Evolutionary conservation across 2,113 vertebrate genomes (phyloP), one percentile per base, ranked within the genome.

Genomic region (Anguilla rostrata): DNA sequence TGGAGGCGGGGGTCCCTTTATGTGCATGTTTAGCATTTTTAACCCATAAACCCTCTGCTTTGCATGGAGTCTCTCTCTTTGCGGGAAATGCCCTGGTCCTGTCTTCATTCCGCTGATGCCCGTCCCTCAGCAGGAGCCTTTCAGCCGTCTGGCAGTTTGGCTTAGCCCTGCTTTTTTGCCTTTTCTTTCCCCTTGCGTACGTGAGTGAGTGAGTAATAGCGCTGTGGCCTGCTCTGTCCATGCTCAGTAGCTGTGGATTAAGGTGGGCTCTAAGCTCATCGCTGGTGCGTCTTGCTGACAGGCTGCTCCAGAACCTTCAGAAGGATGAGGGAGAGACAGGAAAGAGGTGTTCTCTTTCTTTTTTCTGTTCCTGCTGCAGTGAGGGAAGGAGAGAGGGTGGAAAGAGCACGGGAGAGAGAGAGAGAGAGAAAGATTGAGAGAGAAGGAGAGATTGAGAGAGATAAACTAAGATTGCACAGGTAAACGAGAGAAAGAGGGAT

Each of bases 71-170:
- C 90, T 90, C 93, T 95, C 91, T 94, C 92, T 93, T 90, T 86
- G 89, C 90, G 89, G 87, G 93, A 92, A 94, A 91, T 91, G 88
- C 91, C 87, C 91, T 80, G 66, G 91, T 90, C 89, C 79, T 92
- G 90, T 83, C 88, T 88, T 93, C 93, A 92, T 89, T 92, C 91
- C 90, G 84, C 60, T 81, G 90, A 93, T 92, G 87, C 88, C 82
- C 26, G 22, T 2, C 63, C 26, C 26, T n/a, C 63, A n/a, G 63
- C 63, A n/a, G 26, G 26, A 7, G 63, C 9, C 26, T 5, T 71
- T n/a, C 22, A 20, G 22, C 9, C 20, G 0, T 71, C 63, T n/a
- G 26, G 29, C 26, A 26, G 63, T n/a, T 71, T 71, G 43, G 43
- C 5, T 46, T 46, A 46, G 43, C 43, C 43, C 4, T 46, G 43